phyloP scores from a whole-genome alignment of 2,888 invertebrate genomes.

The Nymphalis polychloros region DNA sequence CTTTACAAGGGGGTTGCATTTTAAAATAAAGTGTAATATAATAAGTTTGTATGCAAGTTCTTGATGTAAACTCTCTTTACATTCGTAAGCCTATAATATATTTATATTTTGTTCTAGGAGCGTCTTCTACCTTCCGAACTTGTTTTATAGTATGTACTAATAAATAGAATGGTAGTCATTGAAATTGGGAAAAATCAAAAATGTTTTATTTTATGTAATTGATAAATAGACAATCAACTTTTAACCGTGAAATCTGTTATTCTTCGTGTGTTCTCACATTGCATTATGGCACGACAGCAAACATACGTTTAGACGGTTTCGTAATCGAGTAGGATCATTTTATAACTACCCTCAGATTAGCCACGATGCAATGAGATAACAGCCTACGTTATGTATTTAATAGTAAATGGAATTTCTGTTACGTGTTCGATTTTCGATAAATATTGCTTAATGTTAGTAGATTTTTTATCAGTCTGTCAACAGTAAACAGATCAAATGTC shows the following conservation, averaged over 20 bases:
- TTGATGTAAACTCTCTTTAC: constrained; percentile 79
- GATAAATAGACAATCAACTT: constrained; percentile 68
- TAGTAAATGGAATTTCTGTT: constrained; percentile 76
- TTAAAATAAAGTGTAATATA: constrained; percentile 74
- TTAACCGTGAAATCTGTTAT: constrained; percentile 71
- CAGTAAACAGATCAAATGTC: constrained; percentile 78
- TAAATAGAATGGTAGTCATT: constrained; percentile 67
- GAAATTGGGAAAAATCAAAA: constrained; percentile 66
- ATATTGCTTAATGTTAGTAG: constrained; percentile 80
- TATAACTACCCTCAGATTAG: constrained; percentile 37
- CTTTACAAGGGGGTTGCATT: constrained; percentile 73
- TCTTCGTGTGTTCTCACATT: constrained; percentile 61
- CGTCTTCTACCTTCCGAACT: constrained; percentile 73
- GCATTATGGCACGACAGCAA: constrained; percentile 47
- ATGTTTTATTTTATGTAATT: constrained; percentile 67
- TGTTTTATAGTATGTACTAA: constrained; percentile 78
- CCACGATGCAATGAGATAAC: constrained; percentile 58
- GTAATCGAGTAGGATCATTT: not conserved
- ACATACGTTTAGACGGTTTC: not conserved
- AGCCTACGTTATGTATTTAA: constrained; percentile 64
- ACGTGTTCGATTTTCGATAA: constrained; percentile 77
- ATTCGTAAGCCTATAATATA: constrained; percentile 74
- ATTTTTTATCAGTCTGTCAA: constrained; percentile 80
- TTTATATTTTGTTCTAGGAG: constrained; percentile 77
- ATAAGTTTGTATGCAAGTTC: constrained; percentile 76